phyloP scores from a whole-genome alignment of 2,797 vertebrate genomes.

The Lophius americanus region DNA sequence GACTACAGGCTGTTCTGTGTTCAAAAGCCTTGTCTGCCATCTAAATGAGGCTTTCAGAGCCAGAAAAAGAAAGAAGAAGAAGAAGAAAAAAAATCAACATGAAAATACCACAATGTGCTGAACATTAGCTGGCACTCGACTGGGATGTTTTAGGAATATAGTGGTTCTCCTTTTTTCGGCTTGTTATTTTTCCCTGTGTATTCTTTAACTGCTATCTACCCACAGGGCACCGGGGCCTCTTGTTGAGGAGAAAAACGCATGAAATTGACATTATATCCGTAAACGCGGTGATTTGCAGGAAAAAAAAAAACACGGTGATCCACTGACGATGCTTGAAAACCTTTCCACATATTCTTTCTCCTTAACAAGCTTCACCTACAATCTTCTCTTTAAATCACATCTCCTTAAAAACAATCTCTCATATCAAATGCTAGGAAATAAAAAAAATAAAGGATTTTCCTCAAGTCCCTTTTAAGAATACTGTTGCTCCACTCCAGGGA shows the following conservation, averaged over 20 bases:
- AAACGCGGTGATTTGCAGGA: slow-evolving; percentile 71
- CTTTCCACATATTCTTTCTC: slow-evolving; percentile 43
- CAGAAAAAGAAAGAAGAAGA: slow-evolving; percentile 46
- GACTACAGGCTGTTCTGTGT: slow-evolving; percentile 68
- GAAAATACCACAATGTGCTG: slow-evolving; percentile 70
- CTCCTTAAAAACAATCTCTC: slow-evolving; percentile 25
- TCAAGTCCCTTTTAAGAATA: slow-evolving; percentile 46
- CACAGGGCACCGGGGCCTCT: slow-evolving; percentile 72
- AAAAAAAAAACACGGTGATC: slow-evolving; percentile 79
- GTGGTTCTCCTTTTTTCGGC: slow-evolving; percentile 61
- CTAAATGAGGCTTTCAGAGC: slow-evolving; percentile 76
- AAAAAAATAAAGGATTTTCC: slow-evolving; percentile 19
- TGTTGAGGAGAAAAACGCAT: slow-evolving; percentile 60
- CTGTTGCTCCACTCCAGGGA: slow-evolving; percentile 74
- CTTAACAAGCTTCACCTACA: slow-evolving; percentile 45
- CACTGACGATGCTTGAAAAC: slow-evolving; percentile 69
- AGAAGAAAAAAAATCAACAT: slow-evolving; percentile 58
- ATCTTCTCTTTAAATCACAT: slow-evolving; percentile 50
- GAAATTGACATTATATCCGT: slow-evolving; percentile 81
- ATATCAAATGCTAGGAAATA: not conserved
- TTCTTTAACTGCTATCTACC: slow-evolving; percentile 72
- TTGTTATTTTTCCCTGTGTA: slow-evolving; percentile 71
- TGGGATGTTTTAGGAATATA: slow-evolving; percentile 74
- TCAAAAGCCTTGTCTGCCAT: slow-evolving; percentile 72
- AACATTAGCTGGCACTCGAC: slow-evolving; percentile 69